phyloP scores from a whole-genome alignment of 2,888 invertebrate genomes.

The Drosophila emarginata region DNA sequence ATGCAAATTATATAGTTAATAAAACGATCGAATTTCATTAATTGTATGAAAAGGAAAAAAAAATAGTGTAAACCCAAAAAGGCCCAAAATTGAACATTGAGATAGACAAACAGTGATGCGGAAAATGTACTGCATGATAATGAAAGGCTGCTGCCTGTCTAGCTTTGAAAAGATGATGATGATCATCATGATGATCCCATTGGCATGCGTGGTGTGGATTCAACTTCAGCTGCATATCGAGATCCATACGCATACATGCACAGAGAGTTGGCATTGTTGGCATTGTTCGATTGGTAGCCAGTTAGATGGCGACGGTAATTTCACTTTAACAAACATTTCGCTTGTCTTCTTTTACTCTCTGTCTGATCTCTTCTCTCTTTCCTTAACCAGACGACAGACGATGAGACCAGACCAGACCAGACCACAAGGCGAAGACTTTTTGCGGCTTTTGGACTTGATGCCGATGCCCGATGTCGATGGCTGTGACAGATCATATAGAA shows the following conservation, averaged over 20 bases:
- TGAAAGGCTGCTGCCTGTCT: conserved; percentile 52
- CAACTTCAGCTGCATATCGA: conserved; percentile 4
- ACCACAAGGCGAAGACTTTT: conserved; percentile 35
- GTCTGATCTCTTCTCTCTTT: conserved; percentile 1
- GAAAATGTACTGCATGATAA: conserved; percentile 68
- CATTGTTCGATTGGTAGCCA: conserved; percentile 73
- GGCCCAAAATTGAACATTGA: conserved; percentile 52
- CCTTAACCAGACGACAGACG: too few relatives aligned
- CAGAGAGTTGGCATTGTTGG: conserved; percentile 67
- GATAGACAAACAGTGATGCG: conserved; percentile 52
- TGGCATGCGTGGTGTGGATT: conserved; percentile 24
- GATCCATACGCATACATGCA: conserved; percentile 24
- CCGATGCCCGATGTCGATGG: conserved; percentile 45
- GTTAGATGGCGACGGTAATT: conserved; percentile 76
- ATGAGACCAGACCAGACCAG: conserved; percentile 29
- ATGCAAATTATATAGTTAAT: conserved; percentile 68
- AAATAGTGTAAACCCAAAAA: conserved; percentile 50
- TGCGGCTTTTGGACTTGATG: conserved; percentile 62
- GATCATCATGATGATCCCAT: conserved; percentile 17
- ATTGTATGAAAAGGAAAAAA: conserved; percentile 71
- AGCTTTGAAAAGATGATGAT: conserved; percentile 16
- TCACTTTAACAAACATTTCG: conserved; percentile 79
- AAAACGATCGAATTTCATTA: conserved; percentile 80
- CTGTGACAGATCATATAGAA: conserved; percentile 80
- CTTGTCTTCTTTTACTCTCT: conserved; percentile 58